A percentile compares a stretch with the other conserved stretches of the same genome.
Conservation (phyloP, 2,113 vertebrate genomes). For the Nothobranchius furzeri region DNA sequence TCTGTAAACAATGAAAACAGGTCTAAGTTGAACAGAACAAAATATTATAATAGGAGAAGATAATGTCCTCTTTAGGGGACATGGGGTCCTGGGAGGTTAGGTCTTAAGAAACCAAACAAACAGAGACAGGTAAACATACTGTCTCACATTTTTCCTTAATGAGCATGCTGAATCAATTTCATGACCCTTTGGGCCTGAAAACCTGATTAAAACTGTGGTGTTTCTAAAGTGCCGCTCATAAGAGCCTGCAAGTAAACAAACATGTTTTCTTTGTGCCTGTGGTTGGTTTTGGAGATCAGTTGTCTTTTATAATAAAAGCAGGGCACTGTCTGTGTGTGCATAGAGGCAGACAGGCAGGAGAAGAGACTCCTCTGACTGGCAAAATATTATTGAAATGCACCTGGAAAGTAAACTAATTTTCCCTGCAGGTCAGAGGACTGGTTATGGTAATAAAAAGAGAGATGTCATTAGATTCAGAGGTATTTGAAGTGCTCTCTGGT, state of each 20-base stretch:
- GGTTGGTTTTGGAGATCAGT: constrained; percentile 28
- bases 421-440: constrained; percentile 62
- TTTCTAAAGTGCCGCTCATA: constrained; percentile 32
- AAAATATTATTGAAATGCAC: constrained; percentile 58
- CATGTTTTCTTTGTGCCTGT: constrained; percentile 17
- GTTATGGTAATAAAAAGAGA: constrained; percentile 71
- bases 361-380: constrained; percentile 48
- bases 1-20: no score
- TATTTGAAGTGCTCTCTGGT: constrained; percentile 59
- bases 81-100: constrained; percentile 39
- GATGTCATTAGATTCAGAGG: constrained; percentile 69
- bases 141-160: constrained; percentile 38
- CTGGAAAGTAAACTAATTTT: constrained; percentile 67
- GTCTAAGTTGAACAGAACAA: no score
- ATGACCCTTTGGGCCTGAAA: constrained; percentile 32
- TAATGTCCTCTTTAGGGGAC: constrained; percentile 14
- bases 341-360: constrained; percentile 28
- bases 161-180: constrained; percentile 27
- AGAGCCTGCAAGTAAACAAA: constrained; percentile 40
- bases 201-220: constrained; percentile 45
- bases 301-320: constrained; percentile 53
- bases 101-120: constrained; percentile 38
- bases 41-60: no score
- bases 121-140: constrained; percentile 20
- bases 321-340: constrained; percentile 12